phyloP scores from a whole-genome alignment of 2,113 vertebrate species.

The Hippoglossus stenolepis region DNA sequence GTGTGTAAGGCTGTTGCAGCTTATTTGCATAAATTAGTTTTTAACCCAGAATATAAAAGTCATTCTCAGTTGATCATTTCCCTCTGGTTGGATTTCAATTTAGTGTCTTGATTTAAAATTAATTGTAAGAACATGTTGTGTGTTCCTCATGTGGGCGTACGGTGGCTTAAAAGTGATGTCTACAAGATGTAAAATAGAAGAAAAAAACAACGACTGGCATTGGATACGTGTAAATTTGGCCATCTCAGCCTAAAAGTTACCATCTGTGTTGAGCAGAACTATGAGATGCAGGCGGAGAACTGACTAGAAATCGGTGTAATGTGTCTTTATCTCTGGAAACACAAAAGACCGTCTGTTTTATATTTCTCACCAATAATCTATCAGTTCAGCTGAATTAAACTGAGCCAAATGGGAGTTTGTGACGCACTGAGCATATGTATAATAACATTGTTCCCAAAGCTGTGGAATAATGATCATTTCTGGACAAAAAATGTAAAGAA shows the following conservation, averaged over 20 bases:
- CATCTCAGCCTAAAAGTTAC: constrained; percentile 18
- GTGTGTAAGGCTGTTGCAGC: too few species aligned
- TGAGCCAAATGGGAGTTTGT: background rate
- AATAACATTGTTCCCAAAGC: too few species aligned
- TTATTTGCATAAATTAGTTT: constrained; percentile 5
- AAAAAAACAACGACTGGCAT: constrained; percentile 24
- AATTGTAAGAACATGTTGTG: constrained; percentile 11
- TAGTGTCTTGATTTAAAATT: background rate
- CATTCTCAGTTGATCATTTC: constrained; percentile 2
- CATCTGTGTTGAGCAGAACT: constrained; percentile 43
- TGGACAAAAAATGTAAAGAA: too few species aligned
- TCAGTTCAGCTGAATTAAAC: constrained; percentile 1
- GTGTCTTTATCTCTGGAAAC: constrained; percentile 12
- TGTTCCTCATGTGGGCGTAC: background rate
- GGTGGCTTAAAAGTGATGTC: constrained; percentile 16
- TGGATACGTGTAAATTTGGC: constrained; percentile 17
- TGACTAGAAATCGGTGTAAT: constrained; percentile 11
- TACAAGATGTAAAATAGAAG: background rate
- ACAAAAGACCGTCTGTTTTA: constrained; percentile 26
- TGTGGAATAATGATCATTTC: too few species aligned
- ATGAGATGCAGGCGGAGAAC: constrained; percentile 15
- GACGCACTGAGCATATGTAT: constrained; percentile 12
- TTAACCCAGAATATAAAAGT: constrained; percentile 7
- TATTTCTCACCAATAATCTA: constrained; percentile 10
- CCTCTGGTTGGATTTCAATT: background rate